A percentile compares a stretch with the other conserved stretches of the same genome.
Conservation (phyloP, 2,888 invertebrate species). For the Oxycera nigricornis region DNA sequence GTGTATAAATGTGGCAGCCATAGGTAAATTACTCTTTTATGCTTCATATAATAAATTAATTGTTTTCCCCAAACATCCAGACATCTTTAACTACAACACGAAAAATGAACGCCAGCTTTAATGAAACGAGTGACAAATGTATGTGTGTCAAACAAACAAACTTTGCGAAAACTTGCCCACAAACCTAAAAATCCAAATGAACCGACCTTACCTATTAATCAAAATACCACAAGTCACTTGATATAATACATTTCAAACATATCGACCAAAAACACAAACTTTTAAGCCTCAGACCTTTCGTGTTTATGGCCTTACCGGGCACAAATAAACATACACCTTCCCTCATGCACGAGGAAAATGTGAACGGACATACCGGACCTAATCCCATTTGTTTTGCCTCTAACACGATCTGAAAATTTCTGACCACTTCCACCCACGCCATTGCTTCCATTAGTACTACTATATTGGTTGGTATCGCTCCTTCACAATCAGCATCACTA, state of each 20-base stretch:
- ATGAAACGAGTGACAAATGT: slow-evolving; percentile 7
- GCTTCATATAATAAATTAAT: no score
- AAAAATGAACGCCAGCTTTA: background rate
- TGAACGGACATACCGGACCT: slow-evolving; percentile 2
- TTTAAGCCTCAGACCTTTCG: slow-evolving; percentile 21
- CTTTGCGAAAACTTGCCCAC: background rate
- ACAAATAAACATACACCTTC: slow-evolving; percentile 2
- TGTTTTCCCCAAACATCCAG: no score
- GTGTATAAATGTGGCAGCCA: no score
- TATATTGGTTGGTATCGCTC: background rate
- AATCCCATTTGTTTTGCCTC: slow-evolving; percentile 33
- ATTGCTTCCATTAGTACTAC: background rate
- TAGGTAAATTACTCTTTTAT: no score
- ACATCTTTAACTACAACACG: no score
- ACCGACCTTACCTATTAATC: slow-evolving; percentile 29
- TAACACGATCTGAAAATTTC: slow-evolving; percentile 32
- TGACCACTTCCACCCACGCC: slow-evolving; percentile 1
- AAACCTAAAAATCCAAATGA: slow-evolving; percentile 10
- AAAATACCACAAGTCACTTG: slow-evolving; percentile 36
- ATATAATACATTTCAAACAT: slow-evolving; percentile 34
- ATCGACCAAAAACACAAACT: slow-evolving; percentile 34
- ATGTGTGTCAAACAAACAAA: background rate
- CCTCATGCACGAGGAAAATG: background rate
- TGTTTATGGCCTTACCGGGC: background rate
- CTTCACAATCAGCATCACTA: background rate